These are phyloP conservation scores for Agrypnia vestita DNA, from an alignment of 1,140 invertebrate species.

Conservation along the genomic window DNA sequence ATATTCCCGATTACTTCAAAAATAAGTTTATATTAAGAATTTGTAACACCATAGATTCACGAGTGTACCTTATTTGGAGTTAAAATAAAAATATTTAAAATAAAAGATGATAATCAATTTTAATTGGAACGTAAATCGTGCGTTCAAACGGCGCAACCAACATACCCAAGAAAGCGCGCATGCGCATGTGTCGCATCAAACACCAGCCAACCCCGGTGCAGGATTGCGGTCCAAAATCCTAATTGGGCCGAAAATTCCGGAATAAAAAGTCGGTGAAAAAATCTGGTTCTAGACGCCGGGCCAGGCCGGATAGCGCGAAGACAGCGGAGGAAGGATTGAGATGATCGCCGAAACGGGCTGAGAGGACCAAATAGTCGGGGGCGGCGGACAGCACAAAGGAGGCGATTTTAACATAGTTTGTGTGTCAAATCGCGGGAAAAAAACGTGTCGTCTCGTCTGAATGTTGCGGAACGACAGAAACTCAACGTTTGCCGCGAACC, in stretches of 20 bases:
- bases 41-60: too few species aligned
- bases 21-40: too few species aligned
- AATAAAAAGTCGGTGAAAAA: slow-evolving; percentile 47
- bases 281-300: slow-evolving; percentile 51
- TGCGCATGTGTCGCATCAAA: slow-evolving; percentile 24
- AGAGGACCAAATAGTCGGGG: not conserved
- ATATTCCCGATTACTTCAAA: too few species aligned
- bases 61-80: too few species aligned
- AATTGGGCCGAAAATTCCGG: slow-evolving; percentile 56
- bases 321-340: not conserved
- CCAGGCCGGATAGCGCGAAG: slow-evolving; percentile 5
- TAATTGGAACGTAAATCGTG: slow-evolving; percentile 31
- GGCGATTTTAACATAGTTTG: slow-evolving; percentile 58
- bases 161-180: not conserved
- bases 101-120: slow-evolving; percentile 18
- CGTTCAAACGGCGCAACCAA: slow-evolving; percentile 11
- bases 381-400: slow-evolving; percentile 49
- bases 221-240: slow-evolving; percentile 50
- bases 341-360: not conserved
- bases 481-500: not conserved
- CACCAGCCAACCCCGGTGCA: not conserved
- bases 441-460: slow-evolving; percentile 41
- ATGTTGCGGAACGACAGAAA: slow-evolving; percentile 15
- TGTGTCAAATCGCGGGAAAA: slow-evolving; percentile 54
- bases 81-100: not conserved